Evolutionary conservation across 2,888 invertebrate genomes (phyloP), one percentile per base, ranked within the genome.

Genomic region (Lycophotia porphyrea): DNA sequence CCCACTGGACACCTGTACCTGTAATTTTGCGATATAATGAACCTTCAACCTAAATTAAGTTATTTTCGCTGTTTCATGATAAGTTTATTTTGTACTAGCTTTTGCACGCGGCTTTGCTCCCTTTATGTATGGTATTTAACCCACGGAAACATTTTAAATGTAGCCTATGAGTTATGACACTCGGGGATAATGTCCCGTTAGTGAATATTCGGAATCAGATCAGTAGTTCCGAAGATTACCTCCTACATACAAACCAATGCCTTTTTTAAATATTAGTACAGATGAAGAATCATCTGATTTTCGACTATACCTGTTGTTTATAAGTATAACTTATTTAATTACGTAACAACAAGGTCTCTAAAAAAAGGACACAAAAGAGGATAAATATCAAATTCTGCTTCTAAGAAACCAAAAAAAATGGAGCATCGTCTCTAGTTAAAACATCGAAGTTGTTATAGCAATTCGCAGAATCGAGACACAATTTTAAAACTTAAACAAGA

Each of bases 1-100:
- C 5, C 36, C 18, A 11, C 21, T 67, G 60, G 77, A 55, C 78
- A 78, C 52, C 18, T 66, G 31, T 31, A 52, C 31, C 36, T 13
- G 77, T 34, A 36, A 60, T 31, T 81, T 78, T 55, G 36, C 27
- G 24, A 44, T 60, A 31, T 44, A 65, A 47, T 69, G 31, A 47
- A 67, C 27, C 34, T n/a, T 63, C 27, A 31, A 67, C 27, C 11
- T 58, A 27, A 63, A 61, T 44, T 52, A 31, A 44, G 0, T 27
- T 52, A 52, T n/a, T 42, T 36, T 36, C n/a, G 3, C 7, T 34
- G 15, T 49, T 58, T n/a, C 13, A 60, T 24, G 18, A 39, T 15
- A 24, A 8, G n/a, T 63, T n/a, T 39, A 36, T 39, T 15, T 36
- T 21, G 9, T 24, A 24, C 24, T 24, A 18, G 18, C 42, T 3